phyloP scores from a whole-genome alignment of 1,140 invertebrate genomes.

The Ridgeia piscesae region DNA sequence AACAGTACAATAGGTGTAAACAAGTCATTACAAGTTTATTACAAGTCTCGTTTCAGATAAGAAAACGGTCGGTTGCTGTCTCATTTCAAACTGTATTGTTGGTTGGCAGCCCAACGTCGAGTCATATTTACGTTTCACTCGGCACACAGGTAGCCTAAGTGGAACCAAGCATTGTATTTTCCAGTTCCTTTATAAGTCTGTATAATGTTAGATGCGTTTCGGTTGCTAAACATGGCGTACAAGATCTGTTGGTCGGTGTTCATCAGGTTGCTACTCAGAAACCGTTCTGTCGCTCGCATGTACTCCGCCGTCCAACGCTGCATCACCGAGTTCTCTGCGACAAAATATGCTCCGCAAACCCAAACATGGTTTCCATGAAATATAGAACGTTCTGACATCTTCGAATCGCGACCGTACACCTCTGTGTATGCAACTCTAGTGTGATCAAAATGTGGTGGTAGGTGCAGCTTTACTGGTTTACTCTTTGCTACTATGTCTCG shows the following conservation, averaged over 20 bases:
- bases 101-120: not conserved
- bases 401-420: constrained; percentile 33
- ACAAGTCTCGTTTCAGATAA: no score
- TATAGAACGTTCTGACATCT: constrained; percentile 31
- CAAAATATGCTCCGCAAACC: constrained; percentile 39
- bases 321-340: constrained; percentile 27
- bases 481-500: constrained; percentile 9
- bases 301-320: constrained; percentile 20
- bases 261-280: constrained; percentile 21
- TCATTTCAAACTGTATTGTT: no score
- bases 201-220: not conserved
- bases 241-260: constrained; percentile 30
- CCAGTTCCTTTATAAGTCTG: constrained; percentile 21
- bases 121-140: not conserved
- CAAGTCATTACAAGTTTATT: no score
- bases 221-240: constrained; percentile 15
- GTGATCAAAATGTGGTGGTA: constrained; percentile 40
- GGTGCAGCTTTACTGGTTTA: constrained; percentile 35
- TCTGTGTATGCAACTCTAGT: constrained; percentile 42
- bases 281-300: constrained; percentile 18
- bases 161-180: constrained; percentile 7
- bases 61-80: no score
- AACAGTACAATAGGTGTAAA: no score
- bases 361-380: constrained; percentile 42
- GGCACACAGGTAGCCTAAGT: not conserved